phyloP scores from a whole-genome alignment of 2,113 vertebrate species.

The Melanerpes formicivorus region DNA sequence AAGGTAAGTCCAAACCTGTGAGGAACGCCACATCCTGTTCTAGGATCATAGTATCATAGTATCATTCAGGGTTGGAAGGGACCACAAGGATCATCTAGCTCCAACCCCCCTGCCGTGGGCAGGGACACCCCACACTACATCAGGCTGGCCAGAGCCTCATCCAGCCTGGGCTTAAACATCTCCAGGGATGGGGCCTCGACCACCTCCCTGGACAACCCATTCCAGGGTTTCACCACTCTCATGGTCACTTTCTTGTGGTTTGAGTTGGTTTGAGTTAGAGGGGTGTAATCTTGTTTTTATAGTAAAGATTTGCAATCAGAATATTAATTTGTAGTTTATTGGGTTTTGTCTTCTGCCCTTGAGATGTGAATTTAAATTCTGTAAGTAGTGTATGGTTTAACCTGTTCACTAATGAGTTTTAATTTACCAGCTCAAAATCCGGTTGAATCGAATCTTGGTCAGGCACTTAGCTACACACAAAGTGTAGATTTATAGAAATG shows the following conservation, averaged over 20 bases:
- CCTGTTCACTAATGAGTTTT: background rate
- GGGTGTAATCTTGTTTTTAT: background rate
- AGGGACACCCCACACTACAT: too few relatives aligned
- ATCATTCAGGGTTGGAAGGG: too few relatives aligned
- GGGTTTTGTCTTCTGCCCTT: background rate
- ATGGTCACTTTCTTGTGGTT: background rate
- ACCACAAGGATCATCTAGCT: too few relatives aligned
- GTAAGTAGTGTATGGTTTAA: background rate
- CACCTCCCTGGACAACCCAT: too few relatives aligned
- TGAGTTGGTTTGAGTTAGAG: background rate
- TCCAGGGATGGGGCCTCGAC: too few relatives aligned
- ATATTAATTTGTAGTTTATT: background rate
- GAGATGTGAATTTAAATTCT: background rate
- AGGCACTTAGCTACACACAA: background rate
- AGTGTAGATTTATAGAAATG: background rate
- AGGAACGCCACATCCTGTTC: background rate
- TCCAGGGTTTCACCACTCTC: too few relatives aligned
- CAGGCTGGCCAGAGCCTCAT: too few relatives aligned
- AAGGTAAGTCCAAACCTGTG: slow-evolving; percentile 74
- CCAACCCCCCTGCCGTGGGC: too few relatives aligned
- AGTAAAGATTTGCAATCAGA: background rate
- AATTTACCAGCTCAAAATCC: background rate
- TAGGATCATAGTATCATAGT: too few relatives aligned
- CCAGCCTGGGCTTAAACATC: too few relatives aligned
- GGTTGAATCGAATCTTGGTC: background rate